These are phyloP conservation scores for Lepidocyrtinus sp. DNA, from an alignment of 2,888 invertebrate species.

Conservation along the genomic window DNA sequence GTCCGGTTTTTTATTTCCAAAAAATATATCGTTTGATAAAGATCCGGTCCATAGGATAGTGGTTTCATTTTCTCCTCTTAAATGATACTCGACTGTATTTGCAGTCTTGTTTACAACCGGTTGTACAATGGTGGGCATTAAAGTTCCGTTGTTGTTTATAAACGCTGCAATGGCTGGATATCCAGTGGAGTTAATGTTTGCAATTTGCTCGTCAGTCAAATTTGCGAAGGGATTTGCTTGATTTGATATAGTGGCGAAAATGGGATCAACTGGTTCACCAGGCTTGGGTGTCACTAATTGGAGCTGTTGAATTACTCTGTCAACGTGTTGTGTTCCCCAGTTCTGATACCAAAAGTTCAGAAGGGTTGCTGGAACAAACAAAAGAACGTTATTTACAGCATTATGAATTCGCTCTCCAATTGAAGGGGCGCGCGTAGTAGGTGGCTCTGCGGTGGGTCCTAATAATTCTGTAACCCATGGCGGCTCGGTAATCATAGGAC, in stretches of 20 bases:
- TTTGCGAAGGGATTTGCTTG: constrained; percentile 30
- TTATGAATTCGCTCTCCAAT: constrained; percentile 39
- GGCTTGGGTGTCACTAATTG: constrained; percentile 33
- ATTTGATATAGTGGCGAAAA: constrained; percentile 42
- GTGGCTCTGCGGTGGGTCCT: constrained; percentile 51
- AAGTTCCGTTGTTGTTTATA: constrained; percentile 44
- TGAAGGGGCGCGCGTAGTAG: constrained; percentile 45
- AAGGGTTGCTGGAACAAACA: constrained; percentile 51
- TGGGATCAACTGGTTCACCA: constrained; percentile 2
- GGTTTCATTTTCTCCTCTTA: constrained; percentile 49
- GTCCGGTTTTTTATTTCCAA: constrained; percentile 22
- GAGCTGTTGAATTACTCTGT: constrained; percentile 36
- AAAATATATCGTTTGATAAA: constrained; percentile 45
- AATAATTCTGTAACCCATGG: constrained; percentile 57
- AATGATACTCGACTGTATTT: constrained; percentile 48
- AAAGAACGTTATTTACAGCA: constrained; percentile 40
- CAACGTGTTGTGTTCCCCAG: constrained; percentile 46
- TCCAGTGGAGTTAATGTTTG: neutral
- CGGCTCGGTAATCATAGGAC: constrained; percentile 49
- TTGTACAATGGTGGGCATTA: constrained; percentile 46
- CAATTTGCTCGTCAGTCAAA: neutral
- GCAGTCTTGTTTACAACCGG: constrained; percentile 48
- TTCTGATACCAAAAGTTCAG: constrained; percentile 57
- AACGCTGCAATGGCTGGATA: constrained; percentile 49
- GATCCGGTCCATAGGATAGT: constrained; percentile 50